These are phyloP conservation scores for Chamaedrilus cognettii DNA, from an alignment of 2,888 invertebrate species.

Conservation along the genomic window DNA sequence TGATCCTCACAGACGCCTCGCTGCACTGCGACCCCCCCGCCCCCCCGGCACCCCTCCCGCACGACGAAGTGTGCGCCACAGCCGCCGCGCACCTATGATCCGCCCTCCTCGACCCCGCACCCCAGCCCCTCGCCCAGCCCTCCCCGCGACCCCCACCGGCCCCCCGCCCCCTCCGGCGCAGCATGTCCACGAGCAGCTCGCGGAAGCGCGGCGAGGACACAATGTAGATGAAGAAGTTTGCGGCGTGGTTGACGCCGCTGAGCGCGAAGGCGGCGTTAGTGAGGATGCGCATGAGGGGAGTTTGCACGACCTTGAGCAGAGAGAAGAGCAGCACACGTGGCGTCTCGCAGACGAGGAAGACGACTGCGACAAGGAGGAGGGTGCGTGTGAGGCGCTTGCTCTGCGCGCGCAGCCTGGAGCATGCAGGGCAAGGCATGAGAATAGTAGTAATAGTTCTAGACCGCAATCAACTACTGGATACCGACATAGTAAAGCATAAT, in stretches of 20 bases:
- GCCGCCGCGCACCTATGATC: too few species aligned
- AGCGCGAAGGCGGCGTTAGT: constrained; percentile 28
- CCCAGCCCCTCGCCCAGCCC: too few species aligned
- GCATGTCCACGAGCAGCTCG: constrained; percentile 13
- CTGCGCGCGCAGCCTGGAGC: background rate
- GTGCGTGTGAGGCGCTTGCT: constrained; percentile 27
- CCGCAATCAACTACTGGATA: too few species aligned
- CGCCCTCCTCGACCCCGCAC: too few species aligned
- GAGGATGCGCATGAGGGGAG: constrained; percentile 20
- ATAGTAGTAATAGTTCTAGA: too few species aligned
- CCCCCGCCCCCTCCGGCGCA: background rate
- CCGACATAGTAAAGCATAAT: too few species aligned
- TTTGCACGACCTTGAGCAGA: constrained; percentile 14
- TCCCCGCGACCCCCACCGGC: background rate
- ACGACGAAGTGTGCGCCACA: too few species aligned
- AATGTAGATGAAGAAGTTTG: constrained; percentile 33
- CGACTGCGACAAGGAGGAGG: constrained; percentile 26
- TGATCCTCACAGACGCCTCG: background rate
- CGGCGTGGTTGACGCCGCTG: constrained; percentile 34
- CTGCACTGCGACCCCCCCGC: background rate
- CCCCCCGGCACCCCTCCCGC: background rate
- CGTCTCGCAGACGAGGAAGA: constrained; percentile 35
- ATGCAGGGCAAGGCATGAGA: background rate
- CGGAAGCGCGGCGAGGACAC: constrained; percentile 31
- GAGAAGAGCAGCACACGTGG: constrained; percentile 28